Base-by-base conservation (phyloP, 2,113 vertebrate genomes). In the Cacatua alba region DNA sequence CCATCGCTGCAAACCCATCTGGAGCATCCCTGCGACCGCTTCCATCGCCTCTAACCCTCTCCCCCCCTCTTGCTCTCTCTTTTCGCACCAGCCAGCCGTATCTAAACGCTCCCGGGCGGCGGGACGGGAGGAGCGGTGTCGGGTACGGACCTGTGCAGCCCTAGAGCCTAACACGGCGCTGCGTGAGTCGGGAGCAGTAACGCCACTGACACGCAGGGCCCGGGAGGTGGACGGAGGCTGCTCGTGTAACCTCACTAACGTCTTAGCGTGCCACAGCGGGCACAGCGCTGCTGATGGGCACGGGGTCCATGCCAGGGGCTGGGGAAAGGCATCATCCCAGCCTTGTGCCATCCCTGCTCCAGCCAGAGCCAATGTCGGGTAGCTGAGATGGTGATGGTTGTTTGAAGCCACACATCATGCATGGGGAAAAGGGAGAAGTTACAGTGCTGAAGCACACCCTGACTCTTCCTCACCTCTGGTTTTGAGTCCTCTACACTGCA, bases 181-280 rank as follows among this genome's bases (percentile, higher is more conserved):
- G 82, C 84, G 90, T 96, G 96, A 96, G 83, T 82, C 55, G 90
- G 95, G 92, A 91, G 79, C 82, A 43, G 49, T 97, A 96, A 97
- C 96, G 85, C 72, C 70, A 84, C 92, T 96, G 95, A 88, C 2
- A 9, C 8, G 64, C 81, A 39, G 10, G 44, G 83, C 70, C 35
- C 4, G 49, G 6, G 67, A 48, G 35, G 43, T 24, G 35, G 24
- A 39, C 14, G 14, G 63, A 24, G 68, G 83, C 88, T 59, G 88
- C 89, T 59, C 86, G 2, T 3, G 0, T 96, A 95, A 95, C 89
- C 80, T 77, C 5, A n/a, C 91, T 96, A 94, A 95, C 3, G 1
- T 43, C n/a, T 17, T 1, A 21, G 85, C 59, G 10, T 11, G 63
- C 31, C 5, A 5, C 5, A 4, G 23, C 8, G 33, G 57, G 31